These are phyloP conservation scores for Caenorhabditis imperialis DNA, from an alignment of 2,888 invertebrate genomes.

Conservation along the genomic window DNA sequence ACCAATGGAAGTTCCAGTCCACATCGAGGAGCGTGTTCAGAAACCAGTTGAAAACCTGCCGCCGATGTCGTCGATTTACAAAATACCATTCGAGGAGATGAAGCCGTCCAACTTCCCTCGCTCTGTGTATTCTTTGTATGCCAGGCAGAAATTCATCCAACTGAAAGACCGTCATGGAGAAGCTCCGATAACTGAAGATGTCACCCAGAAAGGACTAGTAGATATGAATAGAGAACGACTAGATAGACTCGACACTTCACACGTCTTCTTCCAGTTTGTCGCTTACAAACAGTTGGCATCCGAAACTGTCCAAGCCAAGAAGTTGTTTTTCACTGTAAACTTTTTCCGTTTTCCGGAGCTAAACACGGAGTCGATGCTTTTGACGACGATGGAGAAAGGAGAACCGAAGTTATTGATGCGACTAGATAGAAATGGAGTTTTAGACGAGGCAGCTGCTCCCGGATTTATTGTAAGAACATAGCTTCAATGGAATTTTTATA, in stretches of 20 bases:
- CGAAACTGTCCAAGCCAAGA: not conserved
- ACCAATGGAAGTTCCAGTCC: slow-evolving; percentile 7
- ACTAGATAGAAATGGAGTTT: slow-evolving; percentile 78
- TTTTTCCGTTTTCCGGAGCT: slow-evolving; percentile 81
- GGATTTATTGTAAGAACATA: slow-evolving; percentile 78
- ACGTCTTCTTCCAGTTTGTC: slow-evolving; percentile 80
- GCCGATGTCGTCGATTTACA: slow-evolving; percentile 30
- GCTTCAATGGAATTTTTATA: not conserved
- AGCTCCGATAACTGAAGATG: slow-evolving; percentile 79
- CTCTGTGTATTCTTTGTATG: slow-evolving; percentile 44
- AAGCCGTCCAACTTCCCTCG: slow-evolving; percentile 49
- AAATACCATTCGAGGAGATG: slow-evolving; percentile 38
- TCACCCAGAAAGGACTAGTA: slow-evolving; percentile 62
- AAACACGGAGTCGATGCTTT: slow-evolving; percentile 78
- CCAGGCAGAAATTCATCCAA: slow-evolving; percentile 72
- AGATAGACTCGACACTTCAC: slow-evolving; percentile 79
- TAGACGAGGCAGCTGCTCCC: slow-evolving; percentile 75
- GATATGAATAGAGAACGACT: slow-evolving; percentile 77
- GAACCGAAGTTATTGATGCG: slow-evolving; percentile 77
- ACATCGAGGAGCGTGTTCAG: slow-evolving; percentile 5
- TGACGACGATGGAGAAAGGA: slow-evolving; percentile 39
- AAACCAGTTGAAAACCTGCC: slow-evolving; percentile 17
- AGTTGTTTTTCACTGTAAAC: slow-evolving; percentile 80
- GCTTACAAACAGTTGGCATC: slow-evolving; percentile 79
- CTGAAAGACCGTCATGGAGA: slow-evolving; percentile 79